Base-by-base conservation (phyloP, 2,888 invertebrate species). In the Noctua janthe region DNA sequence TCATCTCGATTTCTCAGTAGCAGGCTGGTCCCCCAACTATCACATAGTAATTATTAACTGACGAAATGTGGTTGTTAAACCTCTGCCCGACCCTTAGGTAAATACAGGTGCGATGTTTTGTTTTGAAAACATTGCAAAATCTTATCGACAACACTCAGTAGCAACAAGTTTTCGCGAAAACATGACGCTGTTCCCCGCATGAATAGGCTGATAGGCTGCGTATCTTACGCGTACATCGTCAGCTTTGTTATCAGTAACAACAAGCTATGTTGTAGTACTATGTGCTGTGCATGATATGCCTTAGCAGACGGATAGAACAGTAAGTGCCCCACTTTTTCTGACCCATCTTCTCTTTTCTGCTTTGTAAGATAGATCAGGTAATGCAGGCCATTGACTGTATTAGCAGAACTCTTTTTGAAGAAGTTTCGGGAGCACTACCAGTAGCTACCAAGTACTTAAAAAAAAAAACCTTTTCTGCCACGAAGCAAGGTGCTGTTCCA, bases 141-240 rank as follows among this genome's bases (percentile, higher is more conserved):
- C 51, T 70, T 70, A 80, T 80, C 69, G 47, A 35, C 5, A 23
- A 29, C 43, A 29, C 15, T 51, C 49, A 83, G 66, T 80, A 77
- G 77, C 56, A 35, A 76, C 2, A 76, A 29, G 17, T 49, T 80
- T 62, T 66, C 54, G 49, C 73, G 15, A 59, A 51, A 70, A 47
- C 23, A 71, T n/a, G 51, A 17, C 17, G 15, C 47, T 39, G 43
- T 39, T 56, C 47, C 75, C 86, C 77, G 71, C 83, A 78, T 75
- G 72, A 20, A 7, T 71, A 2, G 47, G 49, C 0, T 51, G 87
- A 87, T 85, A 87, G 84, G 59, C 62, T 43, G 39, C 7, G 15
- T 87, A 80, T 87, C 87, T 64, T 23, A 17, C 74, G 39, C 49
- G 56, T 73, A 59, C 29, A 84, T 84, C 71, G 43, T 11, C 71